These are phyloP conservation scores for Anomalospiza imberbis DNA, from an alignment of 2,797 vertebrate species.

Conservation along the genomic window DNA sequence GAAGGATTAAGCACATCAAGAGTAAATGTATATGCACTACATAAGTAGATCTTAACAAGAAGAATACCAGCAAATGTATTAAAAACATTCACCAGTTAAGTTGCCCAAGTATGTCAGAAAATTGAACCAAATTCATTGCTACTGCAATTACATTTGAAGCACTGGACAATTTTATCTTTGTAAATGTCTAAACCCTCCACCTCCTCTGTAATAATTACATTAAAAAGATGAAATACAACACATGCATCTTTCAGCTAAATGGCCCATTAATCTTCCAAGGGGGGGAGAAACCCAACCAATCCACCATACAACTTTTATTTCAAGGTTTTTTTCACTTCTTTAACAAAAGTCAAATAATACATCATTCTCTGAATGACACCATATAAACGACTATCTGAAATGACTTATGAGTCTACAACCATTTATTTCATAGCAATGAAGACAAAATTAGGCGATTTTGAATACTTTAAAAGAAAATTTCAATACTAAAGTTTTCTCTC, in stretches of 20 bases:
- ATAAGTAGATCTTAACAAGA: background rate
- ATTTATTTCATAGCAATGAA: slow-evolving; percentile 43
- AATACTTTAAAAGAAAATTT: slow-evolving; percentile 30
- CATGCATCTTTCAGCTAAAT: background rate
- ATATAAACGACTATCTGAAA: slow-evolving; percentile 7
- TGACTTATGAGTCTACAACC: slow-evolving; percentile 17
- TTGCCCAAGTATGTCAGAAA: background rate
- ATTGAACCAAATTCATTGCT: background rate
- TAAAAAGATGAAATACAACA: background rate
- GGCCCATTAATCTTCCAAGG: background rate
- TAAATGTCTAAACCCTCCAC: background rate
- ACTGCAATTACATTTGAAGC: background rate
- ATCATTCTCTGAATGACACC: background rate
- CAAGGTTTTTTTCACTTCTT: background rate
- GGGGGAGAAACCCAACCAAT: background rate
- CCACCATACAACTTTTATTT: background rate
- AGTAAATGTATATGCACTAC: background rate
- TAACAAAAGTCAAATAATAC: slow-evolving; percentile 5
- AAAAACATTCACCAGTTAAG: background rate
- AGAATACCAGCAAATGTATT: background rate
- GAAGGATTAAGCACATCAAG: background rate
- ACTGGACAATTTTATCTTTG: background rate
- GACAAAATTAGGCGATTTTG: slow-evolving; percentile 35
- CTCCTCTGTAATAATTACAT: background rate
- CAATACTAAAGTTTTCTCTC: slow-evolving; percentile 23